phyloP scores from a whole-genome alignment of 2,888 invertebrate species.

The Netelia virgata region DNA sequence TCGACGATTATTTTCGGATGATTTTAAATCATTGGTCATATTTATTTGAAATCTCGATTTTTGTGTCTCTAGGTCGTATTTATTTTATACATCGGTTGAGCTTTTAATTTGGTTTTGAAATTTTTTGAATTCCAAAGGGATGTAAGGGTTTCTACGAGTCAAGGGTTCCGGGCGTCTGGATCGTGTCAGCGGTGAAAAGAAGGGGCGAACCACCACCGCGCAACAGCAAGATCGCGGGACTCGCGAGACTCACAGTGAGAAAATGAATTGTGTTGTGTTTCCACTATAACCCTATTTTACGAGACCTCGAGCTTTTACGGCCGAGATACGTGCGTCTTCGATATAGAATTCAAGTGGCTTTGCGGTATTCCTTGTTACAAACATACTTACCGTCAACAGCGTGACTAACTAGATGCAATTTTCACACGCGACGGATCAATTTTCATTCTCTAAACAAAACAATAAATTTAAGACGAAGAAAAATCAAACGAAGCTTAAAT shows the following conservation, averaged over 20 bases:
- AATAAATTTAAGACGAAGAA: neutral
- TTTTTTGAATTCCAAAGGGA: slow-evolving; percentile 35
- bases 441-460: neutral
- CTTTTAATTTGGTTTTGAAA: neutral
- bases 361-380: slow-evolving; percentile 53
- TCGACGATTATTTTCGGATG: neutral
- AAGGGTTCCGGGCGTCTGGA: slow-evolving; percentile 81
- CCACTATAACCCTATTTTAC: slow-evolving; percentile 70
- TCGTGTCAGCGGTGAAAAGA: slow-evolving; percentile 74
- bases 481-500: neutral
- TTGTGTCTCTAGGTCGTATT: too few species aligned
- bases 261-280: slow-evolving; percentile 80
- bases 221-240: slow-evolving; percentile 57
- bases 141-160: slow-evolving; percentile 63
- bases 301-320: slow-evolving; percentile 55
- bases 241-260: slow-evolving; percentile 74
- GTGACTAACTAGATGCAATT: slow-evolving; percentile 53
- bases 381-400: slow-evolving; percentile 16
- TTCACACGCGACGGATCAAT: slow-evolving; percentile 48
- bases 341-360: slow-evolving; percentile 51
- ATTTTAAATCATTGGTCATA: too few species aligned
- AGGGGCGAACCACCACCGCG: slow-evolving; percentile 39
- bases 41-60: too few species aligned
- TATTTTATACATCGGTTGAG: neutral
- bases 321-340: slow-evolving; percentile 3